A percentile compares a stretch with the other conserved stretches of the same genome.
Conservation (phyloP, 1,140 invertebrate species). For the Hypsibius dujardini region DNA sequence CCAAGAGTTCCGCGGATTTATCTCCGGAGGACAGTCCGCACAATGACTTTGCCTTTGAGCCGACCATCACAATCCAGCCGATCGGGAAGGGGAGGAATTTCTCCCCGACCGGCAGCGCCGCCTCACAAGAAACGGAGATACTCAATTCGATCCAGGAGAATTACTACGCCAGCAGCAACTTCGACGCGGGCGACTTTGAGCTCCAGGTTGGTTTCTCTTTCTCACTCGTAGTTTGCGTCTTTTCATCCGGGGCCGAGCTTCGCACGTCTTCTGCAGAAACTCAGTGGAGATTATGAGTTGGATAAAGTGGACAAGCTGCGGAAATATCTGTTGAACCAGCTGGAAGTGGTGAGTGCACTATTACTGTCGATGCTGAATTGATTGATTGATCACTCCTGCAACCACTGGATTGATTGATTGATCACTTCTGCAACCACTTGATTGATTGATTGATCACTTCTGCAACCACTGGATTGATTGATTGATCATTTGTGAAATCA, state of each 20-base stretch:
- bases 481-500: neutral
- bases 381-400: neutral
- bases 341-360: slow-evolving; percentile 4
- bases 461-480: neutral
- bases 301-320: neutral
- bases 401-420: neutral
- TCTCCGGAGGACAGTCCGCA: neutral
- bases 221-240: neutral
- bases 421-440: neutral
- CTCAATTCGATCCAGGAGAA: slow-evolving; percentile 49
- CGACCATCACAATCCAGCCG: slow-evolving; percentile 6
- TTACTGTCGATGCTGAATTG: neutral
- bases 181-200: slow-evolving; percentile 49
- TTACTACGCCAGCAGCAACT: slow-evolving; percentile 44
- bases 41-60: neutral
- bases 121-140: slow-evolving; percentile 36
- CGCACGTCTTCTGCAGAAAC: slow-evolving; percentile 9
- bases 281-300: slow-evolving; percentile 6
- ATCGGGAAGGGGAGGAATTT: neutral
- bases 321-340: neutral
- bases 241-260: neutral
- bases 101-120: neutral
- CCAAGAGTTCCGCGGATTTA: neutral
- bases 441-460: neutral
- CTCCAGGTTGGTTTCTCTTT: slow-evolving; percentile 36